Conservation (phyloP, 37 sponge, comb jelly and placozoan species). For the Mnemiopsis leidyi region DNA sequence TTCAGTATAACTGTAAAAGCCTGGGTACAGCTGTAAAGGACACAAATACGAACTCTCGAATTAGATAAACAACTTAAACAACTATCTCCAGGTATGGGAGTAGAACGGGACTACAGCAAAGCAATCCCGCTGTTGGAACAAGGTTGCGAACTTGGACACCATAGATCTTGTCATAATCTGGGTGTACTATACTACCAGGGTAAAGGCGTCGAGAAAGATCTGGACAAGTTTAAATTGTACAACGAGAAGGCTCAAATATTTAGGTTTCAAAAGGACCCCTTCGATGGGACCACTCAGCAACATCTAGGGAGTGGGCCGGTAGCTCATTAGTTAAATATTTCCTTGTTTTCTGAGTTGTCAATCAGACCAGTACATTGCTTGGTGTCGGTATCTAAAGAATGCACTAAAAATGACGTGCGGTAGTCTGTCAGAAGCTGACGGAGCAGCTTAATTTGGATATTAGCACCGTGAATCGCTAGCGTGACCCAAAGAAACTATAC, state of each 20-base stretch:
- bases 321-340: neutral
- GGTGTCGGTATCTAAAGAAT: too few relatives aligned
- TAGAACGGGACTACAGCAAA: neutral
- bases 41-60: neutral
- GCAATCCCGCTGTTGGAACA: constrained; percentile 14
- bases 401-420: too few relatives aligned
- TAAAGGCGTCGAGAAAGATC: constrained; percentile 37
- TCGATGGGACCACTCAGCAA: neutral
- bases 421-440: too few relatives aligned
- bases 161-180: constrained; percentile 53
- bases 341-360: too few relatives aligned
- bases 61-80: neutral
- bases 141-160: constrained; percentile 11
- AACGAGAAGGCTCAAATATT: constrained; percentile 35
- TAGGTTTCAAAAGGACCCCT: constrained; percentile 29
- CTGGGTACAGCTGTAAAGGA: too few relatives aligned
- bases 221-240: constrained; percentile 52
- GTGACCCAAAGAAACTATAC: too few relatives aligned
- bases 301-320: neutral
- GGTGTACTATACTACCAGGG: constrained; percentile 55
- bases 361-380: too few relatives aligned
- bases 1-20: too few relatives aligned
- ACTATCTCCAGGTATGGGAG: constrained; percentile 63
- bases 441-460: too few relatives aligned
- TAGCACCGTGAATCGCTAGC: too few relatives aligned